Evolutionary conservation across 2,888 invertebrate genomes (phyloP).

Genomic region (Drosophila ochracea): DNA sequence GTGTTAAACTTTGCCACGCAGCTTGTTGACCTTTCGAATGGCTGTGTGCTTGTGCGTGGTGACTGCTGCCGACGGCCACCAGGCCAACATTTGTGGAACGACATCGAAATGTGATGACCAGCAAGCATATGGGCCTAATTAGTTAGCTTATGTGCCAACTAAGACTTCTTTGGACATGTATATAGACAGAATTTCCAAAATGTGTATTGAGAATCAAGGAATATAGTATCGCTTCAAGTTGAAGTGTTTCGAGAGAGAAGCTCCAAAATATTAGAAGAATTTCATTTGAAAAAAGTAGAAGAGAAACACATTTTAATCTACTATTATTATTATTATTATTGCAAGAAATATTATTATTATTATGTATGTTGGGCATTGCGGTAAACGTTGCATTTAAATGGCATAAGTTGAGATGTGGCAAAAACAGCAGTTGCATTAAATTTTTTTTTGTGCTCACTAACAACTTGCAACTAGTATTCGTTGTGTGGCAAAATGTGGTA

Average conservation of each 20-base stretch:
- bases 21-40: conserved; percentile 60
- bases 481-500: conserved; percentile 52
- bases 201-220: background rate
- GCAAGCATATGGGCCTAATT: conserved; percentile 57
- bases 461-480: conserved; percentile 27
- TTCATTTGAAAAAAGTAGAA: background rate
- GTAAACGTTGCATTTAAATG: conserved; percentile 6
- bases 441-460: background rate
- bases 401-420: conserved; percentile 39
- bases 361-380: background rate
- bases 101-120: conserved; percentile 46
- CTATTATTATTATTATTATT: background rate
- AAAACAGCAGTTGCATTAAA: conserved; percentile 11
- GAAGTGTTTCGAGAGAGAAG: background rate
- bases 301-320: background rate
- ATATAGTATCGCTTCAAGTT: background rate
- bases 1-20: conserved; percentile 53
- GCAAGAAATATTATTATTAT: background rate
- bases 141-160: conserved; percentile 49
- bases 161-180: conserved; percentile 4
- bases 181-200: background rate
- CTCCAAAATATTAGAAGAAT: background rate
- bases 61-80: background rate
- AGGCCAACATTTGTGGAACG: conserved; percentile 63
- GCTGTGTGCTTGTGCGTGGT: conserved; percentile 7